These are phyloP conservation scores for Caenorhabditis zanzibari DNA, from an alignment of 2,888 invertebrate genomes.

Conservation along the genomic window DNA sequence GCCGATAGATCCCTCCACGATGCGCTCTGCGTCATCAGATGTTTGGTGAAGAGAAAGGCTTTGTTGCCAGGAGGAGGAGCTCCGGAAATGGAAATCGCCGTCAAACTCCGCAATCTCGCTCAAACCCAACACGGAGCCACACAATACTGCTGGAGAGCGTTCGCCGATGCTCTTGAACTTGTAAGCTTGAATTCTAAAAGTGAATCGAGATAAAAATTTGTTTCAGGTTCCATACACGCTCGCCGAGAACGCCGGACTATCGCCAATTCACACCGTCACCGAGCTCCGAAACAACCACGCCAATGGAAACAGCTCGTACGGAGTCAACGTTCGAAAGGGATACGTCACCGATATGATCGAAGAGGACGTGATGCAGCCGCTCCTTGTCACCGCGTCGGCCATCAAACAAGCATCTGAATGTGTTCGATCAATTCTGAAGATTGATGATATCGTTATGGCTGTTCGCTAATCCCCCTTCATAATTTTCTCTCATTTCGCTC, in stretches of 20 bases:
- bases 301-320: constrained; percentile 90
- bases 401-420: constrained; percentile 96
- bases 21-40: constrained; percentile 94
- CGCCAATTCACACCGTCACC: constrained; percentile 96
- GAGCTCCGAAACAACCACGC: constrained; percentile 96
- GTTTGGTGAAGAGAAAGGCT: constrained; percentile 92
- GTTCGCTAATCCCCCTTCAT: constrained; percentile 73
- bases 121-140: constrained; percentile 91
- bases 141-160: constrained; percentile 95
- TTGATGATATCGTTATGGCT: constrained; percentile 92
- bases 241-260: constrained; percentile 94
- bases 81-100: constrained; percentile 95
- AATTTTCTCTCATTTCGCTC: neutral
- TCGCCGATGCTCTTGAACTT: constrained; percentile 93
- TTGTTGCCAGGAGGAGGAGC: constrained; percentile 91
- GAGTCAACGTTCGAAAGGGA: constrained; percentile 96
- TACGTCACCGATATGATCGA: constrained; percentile 96
- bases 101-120: constrained; percentile 90
- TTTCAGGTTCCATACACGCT: constrained; percentile 92
- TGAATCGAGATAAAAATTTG: neutral
- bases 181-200: constrained; percentile 38
- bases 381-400: constrained; percentile 95
- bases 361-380: constrained; percentile 97
- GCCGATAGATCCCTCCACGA: constrained; percentile 95
- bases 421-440: constrained; percentile 97